Conservation (phyloP, 2,113 vertebrate genomes). For the Cheirogaleus medius region DNA sequence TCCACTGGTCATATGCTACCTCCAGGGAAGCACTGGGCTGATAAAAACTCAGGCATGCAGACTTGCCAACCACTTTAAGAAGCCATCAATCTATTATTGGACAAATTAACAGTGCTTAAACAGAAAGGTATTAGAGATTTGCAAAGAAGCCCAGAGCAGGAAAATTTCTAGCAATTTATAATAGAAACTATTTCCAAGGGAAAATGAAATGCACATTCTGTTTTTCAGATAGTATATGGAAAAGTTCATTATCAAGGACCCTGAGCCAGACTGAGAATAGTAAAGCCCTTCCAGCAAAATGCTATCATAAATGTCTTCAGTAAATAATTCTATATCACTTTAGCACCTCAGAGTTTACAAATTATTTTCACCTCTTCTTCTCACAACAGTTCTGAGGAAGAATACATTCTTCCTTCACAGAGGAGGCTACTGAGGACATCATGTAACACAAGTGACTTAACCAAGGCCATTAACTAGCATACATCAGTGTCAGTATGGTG, state of each 20-base stretch:
- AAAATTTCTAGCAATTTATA: not conserved
- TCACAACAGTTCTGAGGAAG: not conserved
- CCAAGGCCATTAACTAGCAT: not conserved
- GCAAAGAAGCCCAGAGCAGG: not conserved
- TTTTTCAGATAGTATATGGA: not conserved
- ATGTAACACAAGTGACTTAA: not conserved
- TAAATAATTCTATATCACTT: not conserved
- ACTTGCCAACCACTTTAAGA: conserved; percentile 28
- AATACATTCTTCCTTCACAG: not conserved
- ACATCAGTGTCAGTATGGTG: not conserved
- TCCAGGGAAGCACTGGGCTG: not conserved
- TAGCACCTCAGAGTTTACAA: not conserved
- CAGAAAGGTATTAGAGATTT: conserved; percentile 4
- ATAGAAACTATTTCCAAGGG: not conserved
- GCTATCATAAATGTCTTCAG: not conserved
- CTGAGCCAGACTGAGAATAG: not conserved
- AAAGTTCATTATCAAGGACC: not conserved
- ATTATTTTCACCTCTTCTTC: not conserved
- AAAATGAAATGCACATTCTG: not conserved
- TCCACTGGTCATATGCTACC: not conserved
- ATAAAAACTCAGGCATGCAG: not conserved
- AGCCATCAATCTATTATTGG: conserved; percentile 7
- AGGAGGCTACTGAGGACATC: not conserved
- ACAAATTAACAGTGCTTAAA: conserved; percentile 28
- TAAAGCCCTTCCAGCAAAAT: not conserved